Conservation (phyloP, 1,140 invertebrate genomes). For the Pseudobourletiella spinata region DNA sequence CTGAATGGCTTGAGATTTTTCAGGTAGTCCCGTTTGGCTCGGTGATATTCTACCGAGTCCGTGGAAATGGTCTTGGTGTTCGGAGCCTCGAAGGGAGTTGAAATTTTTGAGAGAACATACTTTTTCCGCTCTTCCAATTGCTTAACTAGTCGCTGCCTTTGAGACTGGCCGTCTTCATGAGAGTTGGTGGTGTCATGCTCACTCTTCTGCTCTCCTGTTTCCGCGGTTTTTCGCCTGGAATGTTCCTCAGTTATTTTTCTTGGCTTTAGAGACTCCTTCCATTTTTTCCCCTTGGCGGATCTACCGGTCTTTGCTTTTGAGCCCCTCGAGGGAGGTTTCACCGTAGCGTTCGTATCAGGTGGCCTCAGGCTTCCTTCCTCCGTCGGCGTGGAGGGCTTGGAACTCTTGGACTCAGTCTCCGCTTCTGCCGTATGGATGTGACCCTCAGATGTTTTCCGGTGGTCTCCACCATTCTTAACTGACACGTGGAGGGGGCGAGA, state of each 20-base stretch:
- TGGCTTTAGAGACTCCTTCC: background rate
- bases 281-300: too few species aligned
- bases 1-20: background rate
- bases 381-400: too few species aligned
- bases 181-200: too few species aligned
- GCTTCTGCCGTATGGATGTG: too few species aligned
- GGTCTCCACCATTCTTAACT: too few species aligned
- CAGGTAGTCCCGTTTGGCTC: conserved; percentile 4
- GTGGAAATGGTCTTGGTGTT: background rate
- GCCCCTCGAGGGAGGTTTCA: too few species aligned
- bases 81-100: background rate
- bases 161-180: background rate
- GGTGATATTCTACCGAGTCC: conserved; percentile 7
- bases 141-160: background rate
- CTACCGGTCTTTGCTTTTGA: too few species aligned
- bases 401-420: too few species aligned
- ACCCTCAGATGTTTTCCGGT: too few species aligned
- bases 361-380: too few species aligned
- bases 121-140: background rate
- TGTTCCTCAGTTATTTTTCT: background rate
- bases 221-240: background rate
- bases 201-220: background rate
- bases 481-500: too few species aligned
- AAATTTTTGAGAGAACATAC: background rate
- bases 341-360: too few species aligned